phyloP scores from a whole-genome alignment of 2,797 vertebrate species.

The Sebastes wilsoni region DNA sequence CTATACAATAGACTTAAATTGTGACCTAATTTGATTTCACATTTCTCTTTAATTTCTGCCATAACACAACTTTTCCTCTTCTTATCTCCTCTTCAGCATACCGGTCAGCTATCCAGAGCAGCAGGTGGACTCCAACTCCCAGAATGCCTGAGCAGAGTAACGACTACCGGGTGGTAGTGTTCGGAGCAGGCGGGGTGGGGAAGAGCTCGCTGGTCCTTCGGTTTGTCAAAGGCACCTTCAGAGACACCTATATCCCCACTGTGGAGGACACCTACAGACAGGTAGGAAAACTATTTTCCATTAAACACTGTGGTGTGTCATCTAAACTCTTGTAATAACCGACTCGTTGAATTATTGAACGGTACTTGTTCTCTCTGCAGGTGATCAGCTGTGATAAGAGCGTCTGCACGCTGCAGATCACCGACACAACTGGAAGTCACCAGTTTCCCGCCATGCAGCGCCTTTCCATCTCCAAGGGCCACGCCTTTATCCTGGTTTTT shows the following conservation, averaged over 20 bases:
- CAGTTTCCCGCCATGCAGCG: slow-evolving; percentile 98
- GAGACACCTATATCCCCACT: slow-evolving; percentile 94
- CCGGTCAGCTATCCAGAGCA: slow-evolving; percentile 11
- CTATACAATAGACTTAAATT: background rate
- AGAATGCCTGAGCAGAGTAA: slow-evolving; percentile 95
- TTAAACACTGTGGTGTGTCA: background rate
- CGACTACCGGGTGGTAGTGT: slow-evolving; percentile 94
- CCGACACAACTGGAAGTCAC: slow-evolving; percentile 95
- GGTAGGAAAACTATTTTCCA: slow-evolving; percentile 63
- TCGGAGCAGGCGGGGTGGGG: slow-evolving; percentile 91
- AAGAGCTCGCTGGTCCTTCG: slow-evolving; percentile 95
- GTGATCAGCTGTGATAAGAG: slow-evolving; percentile 98
- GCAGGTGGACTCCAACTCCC: slow-evolving; percentile 42
- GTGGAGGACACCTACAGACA: slow-evolving; percentile 96
- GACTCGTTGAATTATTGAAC: background rate
- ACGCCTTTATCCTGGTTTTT: slow-evolving; percentile 96
- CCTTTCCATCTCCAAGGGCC: slow-evolving; percentile 96
- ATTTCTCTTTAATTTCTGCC: background rate
- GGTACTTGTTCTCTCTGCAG: slow-evolving; percentile 63
- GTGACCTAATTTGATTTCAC: background rate
- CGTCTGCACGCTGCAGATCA: slow-evolving; percentile 96
- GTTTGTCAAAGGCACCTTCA: slow-evolving; percentile 94
- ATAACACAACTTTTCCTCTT: background rate
- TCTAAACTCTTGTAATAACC: background rate
- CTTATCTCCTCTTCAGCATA: background rate